Percentiles rank a stretch among this genome's conserved stretches.
Conservation (phyloP, 2,113 vertebrate species). For the Tylochromis polylepis region DNA sequence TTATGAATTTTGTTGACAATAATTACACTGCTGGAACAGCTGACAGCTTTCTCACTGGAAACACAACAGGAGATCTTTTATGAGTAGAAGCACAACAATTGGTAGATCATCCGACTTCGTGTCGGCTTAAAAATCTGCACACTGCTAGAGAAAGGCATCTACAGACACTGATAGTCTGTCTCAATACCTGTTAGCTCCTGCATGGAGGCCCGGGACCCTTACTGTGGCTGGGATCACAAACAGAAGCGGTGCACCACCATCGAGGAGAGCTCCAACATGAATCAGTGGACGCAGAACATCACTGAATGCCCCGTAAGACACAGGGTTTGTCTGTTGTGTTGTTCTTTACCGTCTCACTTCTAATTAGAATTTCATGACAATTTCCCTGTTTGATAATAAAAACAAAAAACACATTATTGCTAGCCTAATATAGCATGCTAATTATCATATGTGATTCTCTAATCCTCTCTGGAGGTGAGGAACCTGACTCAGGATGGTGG, state of each 20-base stretch:
- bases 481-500: constrained; percentile 88
- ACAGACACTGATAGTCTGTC: neutral
- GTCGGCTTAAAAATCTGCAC: neutral
- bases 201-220: constrained; percentile 89
- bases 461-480: constrained; percentile 69
- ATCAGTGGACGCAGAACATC: constrained; percentile 90
- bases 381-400: neutral
- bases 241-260: constrained; percentile 87
- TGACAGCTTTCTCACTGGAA: neutral
- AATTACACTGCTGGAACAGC: neutral
- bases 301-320: constrained; percentile 84
- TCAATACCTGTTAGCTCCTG: constrained; percentile 75
- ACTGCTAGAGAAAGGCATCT: neutral
- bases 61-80: neutral
- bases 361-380: neutral
- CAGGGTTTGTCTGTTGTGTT: neutral
- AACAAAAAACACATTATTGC: neutral
- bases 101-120: neutral
- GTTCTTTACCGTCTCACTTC: neutral
- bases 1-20: neutral
- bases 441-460: neutral
- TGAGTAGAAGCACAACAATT: neutral
- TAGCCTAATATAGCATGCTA: neutral
- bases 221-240: constrained; percentile 91
- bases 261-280: constrained; percentile 89